A percentile compares a stretch with the other conserved stretches of the same genome.
Conservation (phyloP, 2,888 invertebrate species). For the Meliscaeva auricollis region DNA sequence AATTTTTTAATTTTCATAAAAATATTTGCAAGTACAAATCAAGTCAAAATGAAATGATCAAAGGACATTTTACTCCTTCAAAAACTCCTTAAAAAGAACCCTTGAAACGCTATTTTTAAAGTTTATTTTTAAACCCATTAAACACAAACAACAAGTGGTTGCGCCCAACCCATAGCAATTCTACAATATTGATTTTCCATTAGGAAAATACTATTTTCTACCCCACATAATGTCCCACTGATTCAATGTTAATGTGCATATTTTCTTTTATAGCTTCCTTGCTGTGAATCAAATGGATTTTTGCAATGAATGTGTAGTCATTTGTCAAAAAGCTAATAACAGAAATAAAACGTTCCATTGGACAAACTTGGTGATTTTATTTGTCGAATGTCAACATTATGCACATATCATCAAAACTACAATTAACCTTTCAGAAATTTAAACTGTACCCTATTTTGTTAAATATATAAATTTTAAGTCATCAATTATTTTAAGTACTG, state of each 20-base stretch:
- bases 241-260: constrained; percentile 11
- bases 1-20: background rate
- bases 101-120: background rate
- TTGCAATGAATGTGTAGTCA: constrained; percentile 19
- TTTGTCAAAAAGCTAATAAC: constrained; percentile 15
- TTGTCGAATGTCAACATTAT: constrained; percentile 8
- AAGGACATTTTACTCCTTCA: background rate
- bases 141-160: constrained; percentile 29
- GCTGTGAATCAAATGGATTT: constrained; percentile 31
- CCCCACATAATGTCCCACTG: background rate
- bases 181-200: constrained; percentile 50
- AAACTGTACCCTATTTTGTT: background rate
- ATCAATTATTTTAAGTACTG: too few relatives aligned
- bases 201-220: constrained; percentile 21
- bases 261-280: constrained; percentile 39
- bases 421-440: background rate
- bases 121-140: constrained; percentile 12
- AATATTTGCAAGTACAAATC: background rate
- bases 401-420: background rate
- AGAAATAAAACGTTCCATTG: background rate
- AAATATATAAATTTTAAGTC: too few relatives aligned
- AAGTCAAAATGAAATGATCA: background rate
- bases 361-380: background rate
- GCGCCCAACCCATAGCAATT: background rate
- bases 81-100: background rate